Conservation (phyloP, 2,797 vertebrate species). For the Channallabes apus region DNA sequence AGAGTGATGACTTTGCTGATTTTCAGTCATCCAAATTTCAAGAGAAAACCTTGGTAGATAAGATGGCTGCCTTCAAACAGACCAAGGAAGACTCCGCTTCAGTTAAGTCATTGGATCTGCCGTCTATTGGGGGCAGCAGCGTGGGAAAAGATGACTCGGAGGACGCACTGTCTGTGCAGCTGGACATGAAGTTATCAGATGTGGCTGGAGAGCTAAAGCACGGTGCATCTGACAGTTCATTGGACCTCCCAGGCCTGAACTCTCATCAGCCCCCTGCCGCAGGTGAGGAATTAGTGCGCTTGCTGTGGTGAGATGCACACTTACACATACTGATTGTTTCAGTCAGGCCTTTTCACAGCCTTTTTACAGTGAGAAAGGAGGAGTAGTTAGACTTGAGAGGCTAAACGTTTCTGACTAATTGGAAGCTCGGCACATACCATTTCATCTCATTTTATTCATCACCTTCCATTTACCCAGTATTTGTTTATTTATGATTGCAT, state of each 20-base stretch:
- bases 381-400: conserved; percentile 29
- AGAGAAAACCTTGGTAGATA: conserved; percentile 91
- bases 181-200: conserved; percentile 99
- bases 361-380: not conserved
- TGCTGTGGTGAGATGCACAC: conserved; percentile 87
- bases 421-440: conserved; percentile 36
- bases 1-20: conserved; percentile 92
- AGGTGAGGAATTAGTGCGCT: conserved; percentile 99
- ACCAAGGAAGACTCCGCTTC: conserved; percentile 96
- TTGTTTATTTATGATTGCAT: conserved; percentile 15
- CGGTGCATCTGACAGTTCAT: conserved; percentile 99
- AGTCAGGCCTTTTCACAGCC: conserved; percentile 34
- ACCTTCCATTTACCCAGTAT: conserved; percentile 26
- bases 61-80: conserved; percentile 89
- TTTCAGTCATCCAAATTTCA: conserved; percentile 92
- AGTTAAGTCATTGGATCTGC: conserved; percentile 96
- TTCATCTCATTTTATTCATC: conserved; percentile 57
- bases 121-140: conserved; percentile 95
- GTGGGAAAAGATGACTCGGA: conserved; percentile 96
- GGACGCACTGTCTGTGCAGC: conserved; percentile 95
- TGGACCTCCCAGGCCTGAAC: conserved; percentile 97
- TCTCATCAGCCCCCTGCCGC: conserved; percentile 94
- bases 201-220: conserved; percentile 98
- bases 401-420: conserved; percentile 34
- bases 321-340: conserved; percentile 12